Base-by-base conservation (phyloP, 2,113 vertebrate genomes). In the Emydura subglobosa region DNA sequence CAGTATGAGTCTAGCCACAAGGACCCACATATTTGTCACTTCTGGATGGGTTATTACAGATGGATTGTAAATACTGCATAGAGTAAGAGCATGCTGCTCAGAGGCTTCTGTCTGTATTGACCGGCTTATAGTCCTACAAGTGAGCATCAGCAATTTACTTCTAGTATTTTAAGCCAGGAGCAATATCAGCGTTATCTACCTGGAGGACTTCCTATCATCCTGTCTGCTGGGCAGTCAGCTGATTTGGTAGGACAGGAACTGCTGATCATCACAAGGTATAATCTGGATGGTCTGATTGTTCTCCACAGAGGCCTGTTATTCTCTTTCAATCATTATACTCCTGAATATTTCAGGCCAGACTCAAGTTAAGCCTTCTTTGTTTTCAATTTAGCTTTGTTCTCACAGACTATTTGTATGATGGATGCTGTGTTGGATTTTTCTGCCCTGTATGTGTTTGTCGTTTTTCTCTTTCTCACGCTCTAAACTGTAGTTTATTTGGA, bases 401-500 rank as follows among this genome's bases (percentile, higher is more conserved):
- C 51, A 78, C 21, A 50, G 11, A 13, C 16, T 34, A 51, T 10
- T 47, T 39, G 42, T 25, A 6, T 34, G 68, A 79, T 9, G 7
- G 90, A 47, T 3, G 22, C 3, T 44, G 42, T 27, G 72, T 76
- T 87, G 7, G 21, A 85, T 5, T 0, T 84, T 89, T 89, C 55
- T 94, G 10, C 22, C 53, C 39, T 55, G 24, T 1, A 0, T 16
- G 27, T 95, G 2, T 85, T 93, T 89, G 22, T 31, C 88, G 49
- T 93, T 91, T 57, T 19, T 81, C 59, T 5, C 13, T 57, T 19
- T 81, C 59, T 5, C 13, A 2, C 2, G 87, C 14, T 34, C 87
- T 53, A 53, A 53, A 24, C 24, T 78, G 47, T 16, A 86, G 85
- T 79, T 82, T 82, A 91, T 91, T 90, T 86, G 89, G 88, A 94